Base-by-base conservation (phyloP, 1,140 invertebrate genomes). In the Neocloeon triangulifer region DNA sequence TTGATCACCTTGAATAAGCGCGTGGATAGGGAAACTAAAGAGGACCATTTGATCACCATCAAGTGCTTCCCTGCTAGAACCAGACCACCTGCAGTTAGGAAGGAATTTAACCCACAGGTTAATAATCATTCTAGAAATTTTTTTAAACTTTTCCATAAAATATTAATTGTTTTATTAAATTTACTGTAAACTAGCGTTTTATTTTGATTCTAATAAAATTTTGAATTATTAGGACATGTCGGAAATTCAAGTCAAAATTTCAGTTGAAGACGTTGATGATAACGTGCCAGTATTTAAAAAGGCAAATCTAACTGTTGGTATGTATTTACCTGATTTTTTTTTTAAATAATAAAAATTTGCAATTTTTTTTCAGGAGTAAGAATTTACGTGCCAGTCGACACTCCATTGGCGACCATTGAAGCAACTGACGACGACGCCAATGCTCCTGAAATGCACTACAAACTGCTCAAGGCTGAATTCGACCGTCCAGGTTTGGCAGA, bases 321-420 rank as follows among this genome's bases (percentile, higher is more conserved):
- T 42, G 45, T 39, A 15, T 14, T 23, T n/a, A 15, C n/a, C n/a
- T n/a, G n/a, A n/a, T 21, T 27, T 27, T 35, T 23, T 42, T 37
- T 27, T 34, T n/a, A n/a, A n/a, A n/a, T n/a, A n/a, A n/a, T n/a
- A n/a, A n/a, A 7, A 5, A 21, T 17, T 8, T 17, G 6, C 21
- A 17, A 34, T 21, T 27, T 27, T 35, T 23, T 42, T 37, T 27
- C 35, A 48, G 56, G 75, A 3, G 74, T 80, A 1, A 56, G 74
- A 14, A 52, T 78, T 0, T 78, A 77, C 44, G 70, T 77, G 0
- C 71, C 75, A 2, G 61, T 76, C 10, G 72, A 78, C 33, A 75
- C 73, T 0, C 56, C 65, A 26, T 53, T 82, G 5, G 60, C 69
- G 1, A 68, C 61, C 0, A 40, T 80, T 0, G 58, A 64, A 35